These are phyloP conservation scores for Paramormyrops hopkinsi DNA, from an alignment of 2,797 vertebrate species.

Conservation along the genomic window DNA sequence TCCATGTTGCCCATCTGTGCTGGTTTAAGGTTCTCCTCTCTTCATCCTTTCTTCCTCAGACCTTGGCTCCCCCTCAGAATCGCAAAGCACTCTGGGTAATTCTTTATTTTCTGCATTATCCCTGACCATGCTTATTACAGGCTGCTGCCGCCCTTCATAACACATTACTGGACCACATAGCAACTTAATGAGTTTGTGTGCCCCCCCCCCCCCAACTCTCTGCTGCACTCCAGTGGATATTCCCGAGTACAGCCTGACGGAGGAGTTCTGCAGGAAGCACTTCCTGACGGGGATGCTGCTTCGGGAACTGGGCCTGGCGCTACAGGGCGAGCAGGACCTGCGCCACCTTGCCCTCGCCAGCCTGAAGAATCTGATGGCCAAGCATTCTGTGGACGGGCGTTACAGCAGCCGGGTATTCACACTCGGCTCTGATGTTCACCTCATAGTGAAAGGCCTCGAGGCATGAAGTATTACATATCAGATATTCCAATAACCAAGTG, in stretches of 20 bases:
- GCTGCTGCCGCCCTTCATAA: background rate
- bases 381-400: conserved; percentile 91
- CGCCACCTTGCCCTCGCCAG: conserved; percentile 87
- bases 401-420: conserved; percentile 76
- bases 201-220: background rate
- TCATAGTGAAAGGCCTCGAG: background rate
- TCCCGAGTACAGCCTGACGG: conserved; percentile 92
- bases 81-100: conserved; percentile 65
- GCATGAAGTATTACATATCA: background rate
- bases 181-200: background rate
- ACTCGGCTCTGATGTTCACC: background rate
- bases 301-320: conserved; percentile 87
- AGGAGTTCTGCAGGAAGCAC: conserved; percentile 96
- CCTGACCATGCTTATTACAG: background rate
- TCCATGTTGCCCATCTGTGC: background rate
- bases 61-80: conserved; percentile 53
- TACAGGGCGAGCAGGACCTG: conserved; percentile 94
- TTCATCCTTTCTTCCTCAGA: conserved; percentile 51
- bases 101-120: conserved; percentile 35
- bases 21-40: background rate
- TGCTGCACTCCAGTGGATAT: conserved; percentile 55
- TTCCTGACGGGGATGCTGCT: conserved; percentile 90
- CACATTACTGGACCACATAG: background rate
- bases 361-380: conserved; percentile 96
- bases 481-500: background rate